Conservation (phyloP, 2,888 invertebrate species). For the Teleogryllus oceanicus region DNA sequence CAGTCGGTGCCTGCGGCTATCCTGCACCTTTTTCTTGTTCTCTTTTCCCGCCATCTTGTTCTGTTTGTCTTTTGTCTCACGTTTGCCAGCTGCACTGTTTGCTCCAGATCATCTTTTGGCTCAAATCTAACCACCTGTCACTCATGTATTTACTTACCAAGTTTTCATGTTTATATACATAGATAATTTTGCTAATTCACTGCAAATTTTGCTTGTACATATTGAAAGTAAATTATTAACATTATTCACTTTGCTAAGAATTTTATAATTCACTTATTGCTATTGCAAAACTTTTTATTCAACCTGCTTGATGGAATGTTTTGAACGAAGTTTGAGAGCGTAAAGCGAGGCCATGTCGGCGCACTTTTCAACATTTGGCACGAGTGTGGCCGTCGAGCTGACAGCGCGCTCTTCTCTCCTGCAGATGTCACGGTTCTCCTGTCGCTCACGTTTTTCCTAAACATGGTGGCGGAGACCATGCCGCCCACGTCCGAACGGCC, state of each 20-base stretch:
- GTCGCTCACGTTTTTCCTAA: constrained; percentile 60
- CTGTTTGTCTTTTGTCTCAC: not conserved
- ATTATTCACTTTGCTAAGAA: not conserved
- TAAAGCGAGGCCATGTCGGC: constrained; percentile 1
- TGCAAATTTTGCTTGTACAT: not conserved
- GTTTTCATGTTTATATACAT: not conserved
- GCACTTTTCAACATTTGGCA: constrained; percentile 9
- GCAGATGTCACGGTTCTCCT: constrained; percentile 58
- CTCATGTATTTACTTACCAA: constrained; percentile 18
- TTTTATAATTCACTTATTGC: not conserved
- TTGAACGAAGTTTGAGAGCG: not conserved
- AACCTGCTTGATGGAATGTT: constrained; percentile 18
- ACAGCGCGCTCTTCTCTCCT: constrained; percentile 39
- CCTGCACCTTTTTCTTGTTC: constrained; percentile 2
- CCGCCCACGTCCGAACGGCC: constrained; percentile 62
- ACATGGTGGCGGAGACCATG: constrained; percentile 60
- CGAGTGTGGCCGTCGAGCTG: constrained; percentile 33
- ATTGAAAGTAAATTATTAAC: not conserved
- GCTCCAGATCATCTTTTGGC: not conserved
- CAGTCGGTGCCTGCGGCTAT: not conserved
- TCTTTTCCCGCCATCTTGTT: not conserved
- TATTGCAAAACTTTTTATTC: not conserved
- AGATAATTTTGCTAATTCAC: not conserved
- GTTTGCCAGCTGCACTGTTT: constrained; percentile 10
- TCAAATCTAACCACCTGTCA: constrained; percentile 18